These are phyloP conservation scores for Lepus townsendii DNA, from an alignment of 2,797 vertebrate species.

Conservation along the genomic window DNA sequence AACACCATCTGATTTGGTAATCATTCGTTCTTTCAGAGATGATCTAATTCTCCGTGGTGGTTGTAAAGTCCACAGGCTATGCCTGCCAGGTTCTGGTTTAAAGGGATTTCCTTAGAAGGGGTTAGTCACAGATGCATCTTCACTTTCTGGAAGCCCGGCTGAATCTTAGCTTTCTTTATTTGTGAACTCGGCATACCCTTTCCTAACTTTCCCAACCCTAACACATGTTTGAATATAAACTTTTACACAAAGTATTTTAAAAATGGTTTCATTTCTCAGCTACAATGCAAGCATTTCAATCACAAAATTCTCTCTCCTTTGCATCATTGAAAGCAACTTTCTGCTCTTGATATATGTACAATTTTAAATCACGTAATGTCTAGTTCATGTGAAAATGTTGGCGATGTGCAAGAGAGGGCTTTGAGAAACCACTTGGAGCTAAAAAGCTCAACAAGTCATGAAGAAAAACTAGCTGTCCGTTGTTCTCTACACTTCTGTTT, in stretches of 20 bases:
- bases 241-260: not conserved
- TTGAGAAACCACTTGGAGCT: conserved; percentile 21
- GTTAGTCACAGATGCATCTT: not conserved
- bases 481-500: not conserved
- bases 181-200: not conserved
- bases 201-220: not conserved
- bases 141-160: not conserved
- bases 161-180: not conserved
- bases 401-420: not conserved
- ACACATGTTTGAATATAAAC: conserved; percentile 37
- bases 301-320: not conserved
- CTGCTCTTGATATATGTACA: not conserved
- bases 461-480: not conserved
- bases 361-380: not conserved
- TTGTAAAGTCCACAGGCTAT: not conserved
- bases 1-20: not conserved
- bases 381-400: not conserved
- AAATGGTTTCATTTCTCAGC: conserved; percentile 48
- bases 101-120: not conserved
- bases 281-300: not conserved
- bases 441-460: not conserved
- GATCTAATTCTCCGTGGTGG: not conserved
- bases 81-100: not conserved
- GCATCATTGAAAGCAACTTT: not conserved
- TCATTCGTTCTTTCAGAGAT: not conserved